These are phyloP conservation scores for Pomacea maculata DNA, from an alignment of 1,140 invertebrate species.

Conservation along the genomic window DNA sequence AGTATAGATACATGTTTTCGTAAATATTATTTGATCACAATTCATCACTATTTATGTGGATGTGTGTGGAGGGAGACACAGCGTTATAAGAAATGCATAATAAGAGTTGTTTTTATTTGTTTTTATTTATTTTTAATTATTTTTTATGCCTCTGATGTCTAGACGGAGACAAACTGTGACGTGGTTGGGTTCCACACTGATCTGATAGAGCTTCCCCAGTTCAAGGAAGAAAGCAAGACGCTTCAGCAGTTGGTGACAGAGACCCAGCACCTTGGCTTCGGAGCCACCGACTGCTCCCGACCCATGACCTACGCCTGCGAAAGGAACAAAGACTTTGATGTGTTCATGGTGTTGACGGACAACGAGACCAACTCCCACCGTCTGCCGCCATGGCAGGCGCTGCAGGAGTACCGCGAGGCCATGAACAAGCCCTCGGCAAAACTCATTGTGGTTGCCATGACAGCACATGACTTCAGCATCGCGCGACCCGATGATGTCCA, in stretches of 20 bases:
- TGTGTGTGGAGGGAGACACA: too few species aligned
- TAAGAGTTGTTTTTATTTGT: too few species aligned
- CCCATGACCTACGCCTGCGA: slow-evolving; percentile 71
- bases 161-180: slow-evolving; percentile 43
- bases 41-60: too few species aligned
- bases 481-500: slow-evolving; percentile 67
- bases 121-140: too few species aligned
- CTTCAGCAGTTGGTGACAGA: slow-evolving; percentile 49
- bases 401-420: slow-evolving; percentile 47
- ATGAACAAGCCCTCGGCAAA: slow-evolving; percentile 42
- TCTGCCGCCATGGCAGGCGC: slow-evolving; percentile 45
- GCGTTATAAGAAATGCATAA: too few species aligned
- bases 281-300: slow-evolving; percentile 66
- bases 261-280: slow-evolving; percentile 52
- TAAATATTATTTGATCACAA: too few species aligned
- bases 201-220: slow-evolving; percentile 37
- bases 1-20: too few species aligned
- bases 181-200: slow-evolving; percentile 50
- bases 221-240: slow-evolving; percentile 27
- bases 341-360: slow-evolving; percentile 60
- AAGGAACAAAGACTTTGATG: slow-evolving; percentile 34
- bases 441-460: slow-evolving; percentile 70
- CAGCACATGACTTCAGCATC: slow-evolving; percentile 64
- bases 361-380: slow-evolving; percentile 49
- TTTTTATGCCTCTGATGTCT: slow-evolving; percentile 27